Conservation (phyloP, 2,888 invertebrate genomes). For the Seira ritae region DNA sequence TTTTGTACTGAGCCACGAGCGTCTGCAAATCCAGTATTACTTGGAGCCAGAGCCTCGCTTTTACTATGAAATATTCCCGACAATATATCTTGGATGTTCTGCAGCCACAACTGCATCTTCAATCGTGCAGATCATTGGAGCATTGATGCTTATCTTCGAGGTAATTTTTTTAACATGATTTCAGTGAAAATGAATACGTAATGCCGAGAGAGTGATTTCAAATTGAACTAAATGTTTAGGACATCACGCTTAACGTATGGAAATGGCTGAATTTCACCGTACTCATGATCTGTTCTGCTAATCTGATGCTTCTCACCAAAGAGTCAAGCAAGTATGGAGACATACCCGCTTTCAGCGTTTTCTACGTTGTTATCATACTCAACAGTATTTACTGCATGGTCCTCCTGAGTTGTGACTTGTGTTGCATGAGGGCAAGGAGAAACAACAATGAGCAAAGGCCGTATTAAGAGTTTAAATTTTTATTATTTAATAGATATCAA, state of each 20-base stretch:
- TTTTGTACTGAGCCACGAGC: slow-evolving; percentile 30
- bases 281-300: slow-evolving; percentile 25
- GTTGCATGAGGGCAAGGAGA: not conserved
- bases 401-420: not conserved
- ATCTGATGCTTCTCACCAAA: slow-evolving; percentile 23
- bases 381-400: slow-evolving; percentile 23
- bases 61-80: slow-evolving; percentile 10
- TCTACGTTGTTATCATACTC: not conserved
- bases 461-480: too few relatives aligned
- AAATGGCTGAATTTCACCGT: slow-evolving; percentile 50
- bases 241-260: slow-evolving; percentile 35
- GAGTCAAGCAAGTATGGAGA: not conserved
- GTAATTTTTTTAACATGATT: slow-evolving; percentile 20
- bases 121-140: slow-evolving; percentile 38
- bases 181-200: too few relatives aligned
- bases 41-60: not conserved
- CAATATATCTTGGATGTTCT: slow-evolving; percentile 32
- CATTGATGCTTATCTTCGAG: slow-evolving; percentile 52
- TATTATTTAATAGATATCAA: too few relatives aligned
- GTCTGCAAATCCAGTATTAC: slow-evolving; percentile 46
- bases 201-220: not conserved
- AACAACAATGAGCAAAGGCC: not conserved
- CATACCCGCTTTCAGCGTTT: not conserved
- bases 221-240: slow-evolving; percentile 32
- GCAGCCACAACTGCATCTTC: slow-evolving; percentile 34